phyloP scores from a whole-genome alignment of 2,888 invertebrate species.

The Desoria tigrina region DNA sequence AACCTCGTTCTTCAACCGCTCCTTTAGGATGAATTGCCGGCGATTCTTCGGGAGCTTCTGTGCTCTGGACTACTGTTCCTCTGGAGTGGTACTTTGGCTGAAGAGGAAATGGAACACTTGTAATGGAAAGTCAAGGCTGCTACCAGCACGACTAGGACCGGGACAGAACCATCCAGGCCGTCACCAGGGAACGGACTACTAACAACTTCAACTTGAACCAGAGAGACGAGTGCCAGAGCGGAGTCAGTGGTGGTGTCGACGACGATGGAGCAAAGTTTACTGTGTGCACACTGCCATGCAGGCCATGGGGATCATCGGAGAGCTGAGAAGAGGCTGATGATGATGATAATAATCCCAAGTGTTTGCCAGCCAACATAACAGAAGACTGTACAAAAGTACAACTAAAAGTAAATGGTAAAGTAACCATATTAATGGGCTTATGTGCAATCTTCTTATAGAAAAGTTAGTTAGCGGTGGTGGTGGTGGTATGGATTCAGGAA shows the following conservation, averaged over 20 bases:
- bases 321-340: conserved; percentile 11
- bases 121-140: conserved; percentile 1
- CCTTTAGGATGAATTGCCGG: neutral
- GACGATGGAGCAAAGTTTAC: conserved; percentile 32
- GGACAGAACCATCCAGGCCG: conserved; percentile 13
- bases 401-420: conserved; percentile 12
- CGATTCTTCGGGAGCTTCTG: neutral
- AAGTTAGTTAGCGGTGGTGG: conserved; percentile 16
- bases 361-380: conserved; percentile 9
- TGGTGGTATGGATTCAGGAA: conserved; percentile 4
- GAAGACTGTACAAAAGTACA: neutral
- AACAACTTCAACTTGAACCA: conserved; percentile 25
- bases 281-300: conserved; percentile 25
- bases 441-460: conserved; percentile 17
- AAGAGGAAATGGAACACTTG: neutral
- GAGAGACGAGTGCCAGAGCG: conserved; percentile 18
- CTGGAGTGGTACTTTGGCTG: neutral
- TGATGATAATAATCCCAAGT: conserved; percentile 24
- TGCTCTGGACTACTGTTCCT: neutral
- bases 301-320: conserved; percentile 42
- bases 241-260: conserved; percentile 17
- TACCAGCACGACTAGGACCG: too few relatives aligned
- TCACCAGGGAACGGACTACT: conserved; percentile 20
- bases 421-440: conserved; percentile 21
- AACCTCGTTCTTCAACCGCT: neutral